A percentile compares a stretch with the other conserved stretches of the same genome.
Evolutionary conservation across 1,140 invertebrate genomes (phyloP).

Genomic region (Drosophila repleta): DNA sequence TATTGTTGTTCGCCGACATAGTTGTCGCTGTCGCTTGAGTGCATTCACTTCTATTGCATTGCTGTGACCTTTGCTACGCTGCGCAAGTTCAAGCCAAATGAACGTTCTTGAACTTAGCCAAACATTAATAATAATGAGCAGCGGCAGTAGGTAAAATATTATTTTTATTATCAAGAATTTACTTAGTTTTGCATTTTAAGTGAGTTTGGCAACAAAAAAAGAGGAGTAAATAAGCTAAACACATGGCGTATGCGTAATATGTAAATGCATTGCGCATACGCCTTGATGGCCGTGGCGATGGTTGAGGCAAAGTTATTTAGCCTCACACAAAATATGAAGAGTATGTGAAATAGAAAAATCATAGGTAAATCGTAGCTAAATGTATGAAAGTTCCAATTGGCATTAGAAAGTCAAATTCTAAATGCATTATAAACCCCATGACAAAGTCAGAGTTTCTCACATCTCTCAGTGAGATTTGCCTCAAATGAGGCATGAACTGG

Average conservation of each 20-base stretch:
- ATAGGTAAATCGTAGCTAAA: too few species aligned
- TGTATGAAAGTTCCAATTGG: too few species aligned
- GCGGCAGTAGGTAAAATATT: constrained; percentile 5
- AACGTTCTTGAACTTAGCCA: constrained; percentile 68
- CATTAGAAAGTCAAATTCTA: too few species aligned
- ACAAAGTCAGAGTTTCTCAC: too few species aligned
- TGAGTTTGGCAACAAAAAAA: constrained; percentile 14
- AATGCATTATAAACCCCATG: too few species aligned
- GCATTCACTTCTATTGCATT: constrained; percentile 74
- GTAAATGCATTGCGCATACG: constrained; percentile 29
- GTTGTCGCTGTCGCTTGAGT: constrained; percentile 39
- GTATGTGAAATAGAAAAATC: too few species aligned
- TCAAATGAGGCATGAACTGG: neutral
- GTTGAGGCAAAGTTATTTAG: too few species aligned
- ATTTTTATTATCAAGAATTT: neutral
- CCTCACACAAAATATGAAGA: too few species aligned
- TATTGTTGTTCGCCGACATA: constrained; percentile 61
- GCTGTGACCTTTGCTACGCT: constrained; percentile 51
- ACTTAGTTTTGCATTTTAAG: constrained; percentile 14
- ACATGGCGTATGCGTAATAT: constrained; percentile 33
- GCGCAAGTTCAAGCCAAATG: constrained; percentile 67
- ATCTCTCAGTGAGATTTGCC: neutral
- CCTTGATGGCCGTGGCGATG: neutral
- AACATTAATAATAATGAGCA: constrained; percentile 14
- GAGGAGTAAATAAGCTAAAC: neutral